phyloP scores from a whole-genome alignment of 2,888 invertebrate species.

The Cataglyphis albicans region DNA sequence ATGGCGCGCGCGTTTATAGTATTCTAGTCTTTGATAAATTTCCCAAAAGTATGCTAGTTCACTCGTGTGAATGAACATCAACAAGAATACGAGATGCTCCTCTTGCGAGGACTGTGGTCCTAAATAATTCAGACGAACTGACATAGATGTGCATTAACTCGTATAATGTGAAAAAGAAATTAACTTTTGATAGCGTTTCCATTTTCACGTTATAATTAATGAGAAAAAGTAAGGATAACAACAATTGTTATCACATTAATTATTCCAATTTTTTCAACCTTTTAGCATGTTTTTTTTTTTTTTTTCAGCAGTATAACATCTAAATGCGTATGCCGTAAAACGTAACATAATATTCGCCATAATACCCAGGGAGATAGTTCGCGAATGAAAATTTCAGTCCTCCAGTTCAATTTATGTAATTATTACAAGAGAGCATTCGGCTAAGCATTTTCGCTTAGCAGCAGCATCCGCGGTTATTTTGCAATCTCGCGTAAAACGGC shows the following conservation, averaged over 20 bases:
- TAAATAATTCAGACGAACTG: constrained; percentile 16
- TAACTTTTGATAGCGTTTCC: not conserved
- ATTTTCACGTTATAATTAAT: not conserved
- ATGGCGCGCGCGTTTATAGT: no score
- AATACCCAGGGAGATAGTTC: not conserved
- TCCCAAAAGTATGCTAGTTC: constrained; percentile 1
- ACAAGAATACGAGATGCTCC: not conserved
- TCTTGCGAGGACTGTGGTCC: not conserved
- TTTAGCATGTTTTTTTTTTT: not conserved
- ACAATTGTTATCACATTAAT: not conserved
- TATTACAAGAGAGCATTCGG: constrained; percentile 15
- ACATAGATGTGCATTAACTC: not conserved
- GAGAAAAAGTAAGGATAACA: not conserved
- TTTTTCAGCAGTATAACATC: not conserved
- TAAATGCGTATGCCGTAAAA: not conserved
- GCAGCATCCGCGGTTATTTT: constrained; percentile 39
- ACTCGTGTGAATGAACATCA: not conserved
- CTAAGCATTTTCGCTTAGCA: constrained; percentile 6
- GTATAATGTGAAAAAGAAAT: not conserved
- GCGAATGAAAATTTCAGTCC: constrained; percentile 17
- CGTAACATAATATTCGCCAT: not conserved
- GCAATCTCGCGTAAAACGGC: constrained; percentile 36
- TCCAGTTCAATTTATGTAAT: not conserved
- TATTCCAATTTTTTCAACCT: not conserved
- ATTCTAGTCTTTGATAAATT: not conserved